Evolutionary conservation across 2,888 invertebrate species (phyloP).

Genomic region (Campoletis raptor): DNA sequence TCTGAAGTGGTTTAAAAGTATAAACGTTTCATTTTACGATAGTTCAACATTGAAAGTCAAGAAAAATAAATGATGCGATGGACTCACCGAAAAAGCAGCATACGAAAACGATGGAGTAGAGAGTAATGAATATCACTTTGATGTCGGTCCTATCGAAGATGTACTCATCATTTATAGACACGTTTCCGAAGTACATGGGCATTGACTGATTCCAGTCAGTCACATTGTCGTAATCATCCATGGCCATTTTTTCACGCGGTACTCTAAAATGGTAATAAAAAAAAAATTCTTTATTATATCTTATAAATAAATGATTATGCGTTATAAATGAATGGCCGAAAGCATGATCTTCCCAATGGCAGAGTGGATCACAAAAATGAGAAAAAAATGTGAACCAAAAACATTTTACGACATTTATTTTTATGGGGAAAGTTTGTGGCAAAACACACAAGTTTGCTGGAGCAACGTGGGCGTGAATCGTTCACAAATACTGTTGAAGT

Average conservation of each 20-base stretch:
- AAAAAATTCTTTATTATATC: background rate
- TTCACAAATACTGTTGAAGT: too few relatives aligned
- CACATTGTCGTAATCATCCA: conserved; percentile 59
- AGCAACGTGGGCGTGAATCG: background rate
- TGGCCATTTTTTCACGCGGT: conserved; percentile 32
- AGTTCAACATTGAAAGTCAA: background rate
- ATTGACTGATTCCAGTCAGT: conserved; percentile 69
- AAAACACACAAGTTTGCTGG: background rate
- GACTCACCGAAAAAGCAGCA: conserved; percentile 94
- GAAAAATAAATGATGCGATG: background rate
- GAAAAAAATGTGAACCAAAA: background rate
- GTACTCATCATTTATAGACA: conserved; percentile 86
- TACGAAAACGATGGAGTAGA: conserved; percentile 92
- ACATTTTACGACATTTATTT: background rate
- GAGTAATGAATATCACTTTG: conserved; percentile 90
- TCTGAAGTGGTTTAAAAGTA: too few relatives aligned
- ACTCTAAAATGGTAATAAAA: conserved; percentile 57
- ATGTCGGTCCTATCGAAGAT: conserved; percentile 92
- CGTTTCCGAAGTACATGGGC: conserved; percentile 66
- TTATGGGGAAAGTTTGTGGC: background rate
- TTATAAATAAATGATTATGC: background rate
- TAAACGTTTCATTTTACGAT: background rate
- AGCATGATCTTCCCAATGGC: background rate
- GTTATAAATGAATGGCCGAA: background rate
- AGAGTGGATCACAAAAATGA: background rate